These are phyloP conservation scores for Crypturellus tataupa DNA, from an alignment of 2,797 vertebrate species.

Conservation along the genomic window DNA sequence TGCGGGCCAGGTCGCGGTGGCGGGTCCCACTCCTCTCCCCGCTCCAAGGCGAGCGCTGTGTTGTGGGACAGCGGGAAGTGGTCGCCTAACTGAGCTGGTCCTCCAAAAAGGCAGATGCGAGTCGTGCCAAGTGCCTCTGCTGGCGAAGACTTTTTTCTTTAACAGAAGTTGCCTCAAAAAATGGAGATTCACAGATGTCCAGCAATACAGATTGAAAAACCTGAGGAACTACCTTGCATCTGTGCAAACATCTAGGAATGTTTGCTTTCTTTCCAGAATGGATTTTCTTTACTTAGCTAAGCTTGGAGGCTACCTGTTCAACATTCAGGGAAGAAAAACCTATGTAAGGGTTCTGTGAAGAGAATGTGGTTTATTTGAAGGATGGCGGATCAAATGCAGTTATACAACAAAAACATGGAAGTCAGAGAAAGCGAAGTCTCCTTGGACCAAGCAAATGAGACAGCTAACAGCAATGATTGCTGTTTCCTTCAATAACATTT, in stretches of 20 bases:
- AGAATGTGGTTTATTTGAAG: neutral
- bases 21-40: neutral
- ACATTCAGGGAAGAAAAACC: neutral
- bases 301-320: neutral
- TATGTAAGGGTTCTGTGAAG: accelerated
- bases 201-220: neutral
- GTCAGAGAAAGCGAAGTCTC: neutral
- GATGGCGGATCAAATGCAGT: neutral
- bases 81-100: neutral
- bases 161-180: neutral
- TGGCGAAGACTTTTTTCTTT: neutral
- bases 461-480: neutral
- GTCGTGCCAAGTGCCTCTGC: neutral
- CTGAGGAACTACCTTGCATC: neutral
- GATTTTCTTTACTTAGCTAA: neutral
- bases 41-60: neutral
- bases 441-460: neutral
- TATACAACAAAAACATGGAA: neutral
- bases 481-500: neutral
- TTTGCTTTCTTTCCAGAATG: neutral
- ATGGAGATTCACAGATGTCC: neutral
- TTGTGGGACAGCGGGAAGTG: accelerated
- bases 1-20: neutral
- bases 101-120: neutral
- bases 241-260: neutral